These are phyloP conservation scores for Epinotia demarniana DNA, from an alignment of 2,888 invertebrate species.

Conservation along the genomic window DNA sequence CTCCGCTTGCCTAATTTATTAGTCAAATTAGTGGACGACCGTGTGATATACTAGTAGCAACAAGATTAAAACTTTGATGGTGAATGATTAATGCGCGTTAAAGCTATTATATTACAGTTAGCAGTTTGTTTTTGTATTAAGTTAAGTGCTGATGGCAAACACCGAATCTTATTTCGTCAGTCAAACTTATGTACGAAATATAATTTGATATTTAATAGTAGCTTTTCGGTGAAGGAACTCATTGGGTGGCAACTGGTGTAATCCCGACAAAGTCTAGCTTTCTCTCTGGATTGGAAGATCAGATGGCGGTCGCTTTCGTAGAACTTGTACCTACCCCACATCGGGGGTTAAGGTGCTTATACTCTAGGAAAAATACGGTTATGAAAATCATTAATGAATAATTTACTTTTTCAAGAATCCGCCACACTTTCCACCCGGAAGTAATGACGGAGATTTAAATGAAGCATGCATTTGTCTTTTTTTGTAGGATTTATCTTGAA, in stretches of 20 bases:
- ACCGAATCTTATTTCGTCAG: not conserved
- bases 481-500: too few relatives aligned
- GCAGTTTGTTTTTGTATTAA: not conserved
- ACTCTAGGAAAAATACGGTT: too few relatives aligned
- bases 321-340: not conserved
- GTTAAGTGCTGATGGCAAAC: not conserved
- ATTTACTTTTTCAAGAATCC: too few relatives aligned
- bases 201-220: not conserved
- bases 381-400: too few relatives aligned
- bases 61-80: conserved; percentile 11
- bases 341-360: too few relatives aligned
- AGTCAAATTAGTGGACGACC: conserved; percentile 8
- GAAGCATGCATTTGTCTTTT: too few relatives aligned
- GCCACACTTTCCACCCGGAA: too few relatives aligned
- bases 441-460: too few relatives aligned
- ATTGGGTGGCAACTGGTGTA: not conserved
- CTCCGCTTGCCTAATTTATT: conserved; percentile 6
- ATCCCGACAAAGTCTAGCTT: not conserved
- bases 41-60: conserved; percentile 6
- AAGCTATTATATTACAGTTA: conserved; percentile 10
- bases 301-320: not conserved
- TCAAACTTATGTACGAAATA: not conserved
- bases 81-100: conserved; percentile 2
- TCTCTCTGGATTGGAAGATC: not conserved
- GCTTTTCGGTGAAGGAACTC: not conserved